Percentiles rank a stretch among this genome's conserved stretches.
Conservation (phyloP, 1,140 invertebrate genomes). For the Papilio dardanus region DNA sequence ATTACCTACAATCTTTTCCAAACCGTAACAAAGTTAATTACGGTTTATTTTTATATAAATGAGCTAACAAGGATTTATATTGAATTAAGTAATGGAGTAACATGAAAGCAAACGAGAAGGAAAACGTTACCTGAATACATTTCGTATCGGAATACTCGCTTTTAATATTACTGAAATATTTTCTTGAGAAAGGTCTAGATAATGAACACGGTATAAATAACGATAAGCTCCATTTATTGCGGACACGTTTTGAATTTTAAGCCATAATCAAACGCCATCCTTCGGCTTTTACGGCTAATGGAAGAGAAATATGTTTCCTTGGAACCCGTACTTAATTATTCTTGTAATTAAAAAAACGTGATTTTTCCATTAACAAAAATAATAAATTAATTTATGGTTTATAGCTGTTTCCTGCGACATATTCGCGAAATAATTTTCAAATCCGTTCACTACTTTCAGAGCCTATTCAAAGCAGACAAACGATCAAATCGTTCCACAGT, state of each 20-base stretch:
- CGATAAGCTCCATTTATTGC: constrained; percentile 21
- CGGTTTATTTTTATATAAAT: constrained; percentile 3
- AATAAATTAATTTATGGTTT: neutral
- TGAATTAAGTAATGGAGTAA: constrained; percentile 17
- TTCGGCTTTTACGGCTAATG: constrained; percentile 15
- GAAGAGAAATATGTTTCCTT: constrained; percentile 16
- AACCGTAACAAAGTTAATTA: neutral
- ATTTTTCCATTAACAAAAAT: neutral
- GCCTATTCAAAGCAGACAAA: too few relatives aligned
- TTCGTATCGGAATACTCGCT: constrained; percentile 7
- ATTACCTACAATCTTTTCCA: neutral
- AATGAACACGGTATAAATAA: constrained; percentile 22
- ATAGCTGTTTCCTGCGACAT: too few relatives aligned
- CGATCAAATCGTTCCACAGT: too few relatives aligned
- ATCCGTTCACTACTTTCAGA: too few relatives aligned
- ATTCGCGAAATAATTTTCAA: too few relatives aligned
- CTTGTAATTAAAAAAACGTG: neutral
- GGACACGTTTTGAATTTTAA: constrained; percentile 13
- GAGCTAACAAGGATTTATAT: constrained; percentile 10
- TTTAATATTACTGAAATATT: constrained; percentile 23
- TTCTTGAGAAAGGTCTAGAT: constrained; percentile 21
- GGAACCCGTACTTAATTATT: neutral
- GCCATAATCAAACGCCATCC: constrained; percentile 10
- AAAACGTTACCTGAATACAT: constrained; percentile 1
- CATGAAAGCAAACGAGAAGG: neutral